Percentiles rank a stretch among this genome's conserved stretches.
Evolutionary conservation across 2,113 vertebrate species (phyloP).

Genomic region (Nycticebus coucang): DNA sequence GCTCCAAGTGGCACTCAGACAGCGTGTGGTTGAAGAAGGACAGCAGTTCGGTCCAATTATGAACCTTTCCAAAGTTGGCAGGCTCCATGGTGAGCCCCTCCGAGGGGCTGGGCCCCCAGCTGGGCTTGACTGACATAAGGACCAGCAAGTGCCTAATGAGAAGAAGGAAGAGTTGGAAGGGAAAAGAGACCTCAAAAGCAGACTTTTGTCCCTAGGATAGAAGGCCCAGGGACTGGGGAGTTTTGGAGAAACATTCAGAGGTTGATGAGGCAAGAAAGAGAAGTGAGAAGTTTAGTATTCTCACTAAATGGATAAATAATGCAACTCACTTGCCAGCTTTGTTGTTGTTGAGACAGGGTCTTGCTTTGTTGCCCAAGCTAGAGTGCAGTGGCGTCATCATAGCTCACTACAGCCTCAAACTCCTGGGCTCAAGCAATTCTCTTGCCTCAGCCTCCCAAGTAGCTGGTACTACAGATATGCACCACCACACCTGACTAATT

Average conservation of each 20-base stretch:
- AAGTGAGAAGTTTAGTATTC: not conserved
- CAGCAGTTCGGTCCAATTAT: slow-evolving; percentile 87
- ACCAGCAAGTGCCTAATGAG: not conserved
- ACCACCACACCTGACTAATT: no score
- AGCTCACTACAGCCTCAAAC: no score
- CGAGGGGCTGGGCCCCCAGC: not conserved
- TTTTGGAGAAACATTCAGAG: not conserved
- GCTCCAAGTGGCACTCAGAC: slow-evolving; percentile 84
- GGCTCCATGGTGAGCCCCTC: not conserved
- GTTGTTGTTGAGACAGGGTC: no score
- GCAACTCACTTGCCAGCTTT: not conserved
- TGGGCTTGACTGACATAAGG: slow-evolving; percentile 51
- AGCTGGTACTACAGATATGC: no score
- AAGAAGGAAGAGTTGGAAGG: slow-evolving; percentile 55
- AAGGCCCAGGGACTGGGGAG: not conserved
- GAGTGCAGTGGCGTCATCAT: no score
- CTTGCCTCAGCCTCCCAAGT: no score
- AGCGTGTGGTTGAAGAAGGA: slow-evolving; percentile 86
- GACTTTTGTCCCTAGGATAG: not conserved
- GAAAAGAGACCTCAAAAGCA: not conserved
- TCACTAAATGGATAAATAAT: not conserved
- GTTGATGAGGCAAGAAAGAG: not conserved
- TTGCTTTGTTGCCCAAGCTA: no score
- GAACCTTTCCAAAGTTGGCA: slow-evolving; percentile 66
- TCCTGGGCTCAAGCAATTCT: no score